Evolutionary conservation across 2,113 vertebrate genomes (phyloP).

Genomic region (Eclectus roratus): DNA sequence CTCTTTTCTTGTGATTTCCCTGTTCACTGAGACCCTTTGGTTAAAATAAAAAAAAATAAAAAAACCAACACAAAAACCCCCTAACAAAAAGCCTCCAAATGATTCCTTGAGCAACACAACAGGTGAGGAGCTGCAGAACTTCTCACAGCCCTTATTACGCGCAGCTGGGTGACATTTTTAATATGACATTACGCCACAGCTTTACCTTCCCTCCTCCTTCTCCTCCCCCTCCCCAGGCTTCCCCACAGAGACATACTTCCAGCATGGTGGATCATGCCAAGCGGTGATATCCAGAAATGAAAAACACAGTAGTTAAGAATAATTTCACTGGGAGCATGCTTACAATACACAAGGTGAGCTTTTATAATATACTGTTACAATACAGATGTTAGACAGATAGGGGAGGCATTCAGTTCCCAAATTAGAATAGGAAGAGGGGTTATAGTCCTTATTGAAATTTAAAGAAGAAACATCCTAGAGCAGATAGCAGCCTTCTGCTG

Average conservation of each 20-base stretch:
- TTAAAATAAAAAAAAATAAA: neutral
- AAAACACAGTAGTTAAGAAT: constrained; percentile 36
- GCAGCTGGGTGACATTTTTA: constrained; percentile 42
- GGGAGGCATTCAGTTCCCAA: constrained; percentile 35
- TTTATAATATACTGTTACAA: constrained; percentile 36
- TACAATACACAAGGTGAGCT: constrained; percentile 66
- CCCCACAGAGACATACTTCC: constrained; percentile 51
- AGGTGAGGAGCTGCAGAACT: constrained; percentile 73
- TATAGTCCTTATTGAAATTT: constrained; percentile 62
- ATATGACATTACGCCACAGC: neutral
- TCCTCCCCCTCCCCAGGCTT: neutral
- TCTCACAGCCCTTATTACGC: neutral
- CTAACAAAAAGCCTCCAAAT: neutral
- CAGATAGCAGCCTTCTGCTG: neutral
- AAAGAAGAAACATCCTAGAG: constrained; percentile 5
- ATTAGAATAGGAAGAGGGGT: constrained; percentile 28
- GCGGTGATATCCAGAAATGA: constrained; percentile 30
- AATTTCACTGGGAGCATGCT: constrained; percentile 61
- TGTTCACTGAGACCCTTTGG: constrained; percentile 41
- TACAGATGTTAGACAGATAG: constrained; percentile 67
- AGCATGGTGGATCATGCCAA: constrained; percentile 15
- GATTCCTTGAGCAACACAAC: constrained; percentile 67
- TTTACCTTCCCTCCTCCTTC: neutral
- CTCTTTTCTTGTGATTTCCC: constrained; percentile 72
- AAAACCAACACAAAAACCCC: neutral